These are phyloP conservation scores for Eumacrocentrus americanus DNA, from an alignment of 2,888 invertebrate genomes.

Conservation along the genomic window DNA sequence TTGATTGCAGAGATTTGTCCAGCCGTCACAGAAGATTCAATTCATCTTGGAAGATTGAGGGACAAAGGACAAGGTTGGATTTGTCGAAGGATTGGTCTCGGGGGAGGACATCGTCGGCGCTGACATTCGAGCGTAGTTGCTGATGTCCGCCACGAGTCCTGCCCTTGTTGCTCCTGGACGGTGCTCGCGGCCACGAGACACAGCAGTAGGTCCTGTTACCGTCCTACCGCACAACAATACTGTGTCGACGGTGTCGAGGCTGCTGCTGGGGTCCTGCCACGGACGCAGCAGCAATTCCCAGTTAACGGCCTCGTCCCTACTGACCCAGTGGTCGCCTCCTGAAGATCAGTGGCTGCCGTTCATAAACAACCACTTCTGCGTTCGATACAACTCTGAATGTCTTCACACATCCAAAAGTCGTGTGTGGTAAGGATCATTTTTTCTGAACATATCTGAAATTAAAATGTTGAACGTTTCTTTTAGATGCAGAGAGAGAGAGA, in stretches of 20 bases:
- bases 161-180: slow-evolving; percentile 44
- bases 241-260: slow-evolving; percentile 31
- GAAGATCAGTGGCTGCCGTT: slow-evolving; percentile 44
- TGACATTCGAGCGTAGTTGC: slow-evolving; percentile 47
- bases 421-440: slow-evolving; percentile 60
- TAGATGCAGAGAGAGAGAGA: too few relatives aligned
- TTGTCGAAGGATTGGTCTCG: slow-evolving; percentile 31
- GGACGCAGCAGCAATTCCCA: slow-evolving; percentile 30
- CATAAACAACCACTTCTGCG: slow-evolving; percentile 50
- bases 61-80: slow-evolving; percentile 5
- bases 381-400: slow-evolving; percentile 58
- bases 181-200: slow-evolving; percentile 43
- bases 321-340: slow-evolving; percentile 30
- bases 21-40: background rate
- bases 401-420: slow-evolving; percentile 60
- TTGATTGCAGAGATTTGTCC: background rate
- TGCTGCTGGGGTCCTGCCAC: slow-evolving; percentile 31
- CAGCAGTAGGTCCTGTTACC: slow-evolving; percentile 32
- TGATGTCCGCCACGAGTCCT: slow-evolving; percentile 56
- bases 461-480: too few relatives aligned
- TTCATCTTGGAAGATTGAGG: slow-evolving; percentile 15
- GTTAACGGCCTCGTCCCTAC: slow-evolving; percentile 32
- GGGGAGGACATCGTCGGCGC: slow-evolving; percentile 41
- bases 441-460: too few relatives aligned
- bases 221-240: slow-evolving; percentile 28